Conservation (phyloP, 2,113 vertebrate species). For the Antechinus flavipes region DNA sequence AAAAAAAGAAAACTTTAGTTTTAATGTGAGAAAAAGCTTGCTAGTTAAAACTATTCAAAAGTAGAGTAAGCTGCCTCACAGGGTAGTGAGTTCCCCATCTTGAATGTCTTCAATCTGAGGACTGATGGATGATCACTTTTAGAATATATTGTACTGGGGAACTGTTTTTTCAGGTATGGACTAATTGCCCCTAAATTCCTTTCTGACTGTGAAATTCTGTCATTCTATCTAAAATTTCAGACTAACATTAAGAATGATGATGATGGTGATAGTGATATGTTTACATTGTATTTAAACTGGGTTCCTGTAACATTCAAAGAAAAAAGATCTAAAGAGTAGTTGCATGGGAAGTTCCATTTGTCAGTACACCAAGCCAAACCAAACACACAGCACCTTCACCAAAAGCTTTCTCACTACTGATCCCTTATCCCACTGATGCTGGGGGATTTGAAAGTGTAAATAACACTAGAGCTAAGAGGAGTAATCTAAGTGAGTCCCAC, state of each 20-base stretch:
- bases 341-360: slow-evolving; percentile 68
- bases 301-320: slow-evolving; percentile 58
- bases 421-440: slow-evolving; percentile 22
- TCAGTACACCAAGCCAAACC: slow-evolving; percentile 60
- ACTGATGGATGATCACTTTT: background rate
- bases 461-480: background rate
- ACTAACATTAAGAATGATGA: background rate
- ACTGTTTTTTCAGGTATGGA: background rate
- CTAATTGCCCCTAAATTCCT: background rate
- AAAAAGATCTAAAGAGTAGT: slow-evolving; percentile 51
- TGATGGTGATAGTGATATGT: slow-evolving; percentile 4
- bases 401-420: slow-evolving; percentile 33
- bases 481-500: background rate
- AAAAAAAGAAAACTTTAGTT: background rate
- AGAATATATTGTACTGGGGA: background rate
- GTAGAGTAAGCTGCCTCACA: background rate
- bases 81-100: background rate
- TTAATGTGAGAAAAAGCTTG: background rate
- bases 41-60: background rate
- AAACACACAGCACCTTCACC: slow-evolving; percentile 16
- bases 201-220: background rate
- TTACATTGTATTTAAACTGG: slow-evolving; percentile 77
- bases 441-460: slow-evolving; percentile 47
- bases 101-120: background rate
- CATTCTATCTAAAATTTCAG: background rate